A percentile compares a stretch with the other conserved stretches of the same genome.
Evolutionary conservation across 2,113 vertebrate genomes (phyloP).

Genomic region (Morone saxatilis): DNA sequence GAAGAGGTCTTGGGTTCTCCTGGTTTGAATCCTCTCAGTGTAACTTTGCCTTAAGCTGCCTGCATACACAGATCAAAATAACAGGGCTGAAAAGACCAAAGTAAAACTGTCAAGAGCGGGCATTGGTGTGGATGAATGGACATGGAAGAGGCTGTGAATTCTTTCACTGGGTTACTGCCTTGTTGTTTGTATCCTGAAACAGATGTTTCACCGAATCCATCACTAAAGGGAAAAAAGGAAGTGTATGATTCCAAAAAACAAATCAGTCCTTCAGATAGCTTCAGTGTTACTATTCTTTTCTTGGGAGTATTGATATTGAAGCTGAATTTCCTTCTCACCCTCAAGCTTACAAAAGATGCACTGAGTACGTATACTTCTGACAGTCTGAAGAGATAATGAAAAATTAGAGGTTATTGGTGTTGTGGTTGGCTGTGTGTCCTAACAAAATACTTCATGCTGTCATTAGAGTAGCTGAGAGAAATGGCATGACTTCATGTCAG

Average conservation of each 20-base stretch:
- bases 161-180: conserved; percentile 49
- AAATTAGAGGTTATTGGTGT: conserved; percentile 49
- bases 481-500: conserved; percentile 67
- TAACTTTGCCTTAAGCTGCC: conserved; percentile 34
- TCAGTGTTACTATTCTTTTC: neutral
- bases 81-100: conserved; percentile 70
- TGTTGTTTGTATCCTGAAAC: conserved; percentile 52
- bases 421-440: conserved; percentile 64
- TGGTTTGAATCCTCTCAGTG: conserved; percentile 37
- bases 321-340: conserved; percentile 3
- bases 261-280: neutral
- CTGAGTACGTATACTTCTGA: neutral
- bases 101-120: conserved; percentile 60
- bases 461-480: conserved; percentile 68
- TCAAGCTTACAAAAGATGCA: conserved; percentile 1
- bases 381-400: conserved; percentile 41
- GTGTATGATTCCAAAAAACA: conserved; percentile 2
- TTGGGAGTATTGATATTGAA: conserved; percentile 8
- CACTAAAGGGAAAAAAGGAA: neutral
- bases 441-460: conserved; percentile 59
- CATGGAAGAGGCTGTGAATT: conserved; percentile 54
- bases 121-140: conserved; percentile 72
- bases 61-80: conserved; percentile 64
- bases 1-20: conserved; percentile 36
- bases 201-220: conserved; percentile 47